phyloP scores from a whole-genome alignment of 2,113 vertebrate species.

The Kryptolebias marmoratus region DNA sequence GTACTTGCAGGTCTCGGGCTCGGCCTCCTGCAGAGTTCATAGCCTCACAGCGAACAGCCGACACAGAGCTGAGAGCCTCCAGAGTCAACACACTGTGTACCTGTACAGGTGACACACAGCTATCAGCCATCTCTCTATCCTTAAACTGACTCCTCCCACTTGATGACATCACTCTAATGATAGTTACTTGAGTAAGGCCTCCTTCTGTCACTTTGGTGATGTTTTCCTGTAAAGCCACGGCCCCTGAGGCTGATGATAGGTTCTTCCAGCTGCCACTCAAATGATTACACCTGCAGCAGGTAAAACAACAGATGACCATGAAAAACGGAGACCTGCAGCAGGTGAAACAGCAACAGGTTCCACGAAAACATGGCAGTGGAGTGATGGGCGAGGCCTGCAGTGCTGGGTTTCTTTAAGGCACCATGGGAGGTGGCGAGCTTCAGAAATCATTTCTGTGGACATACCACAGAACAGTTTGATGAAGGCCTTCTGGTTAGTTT shows the following conservation, averaged over 20 bases:
- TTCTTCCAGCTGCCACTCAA: constrained; percentile 68
- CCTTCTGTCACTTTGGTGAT: constrained; percentile 61
- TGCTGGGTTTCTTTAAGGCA: no score
- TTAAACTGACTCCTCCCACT: not conserved
- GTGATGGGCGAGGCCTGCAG: no score
- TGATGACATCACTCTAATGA: constrained; percentile 8
- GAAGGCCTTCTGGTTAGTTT: constrained; percentile 17
- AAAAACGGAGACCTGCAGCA: not conserved
- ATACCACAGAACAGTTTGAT: no score
- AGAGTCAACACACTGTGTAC: constrained; percentile 87
- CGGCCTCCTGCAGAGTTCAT: constrained; percentile 81
- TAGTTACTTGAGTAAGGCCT: constrained; percentile 54
- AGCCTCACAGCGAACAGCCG: constrained; percentile 85
- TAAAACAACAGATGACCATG: not conserved
- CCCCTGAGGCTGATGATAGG: constrained; percentile 40
- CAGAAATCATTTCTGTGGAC: no score
- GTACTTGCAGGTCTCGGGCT: constrained; percentile 85
- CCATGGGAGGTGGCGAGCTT: no score
- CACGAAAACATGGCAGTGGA: not conserved
- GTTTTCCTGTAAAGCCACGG: constrained; percentile 78
- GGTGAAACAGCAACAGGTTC: not conserved
- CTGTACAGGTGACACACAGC: constrained; percentile 47
- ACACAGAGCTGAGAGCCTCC: constrained; percentile 76
- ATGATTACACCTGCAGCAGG: constrained; percentile 70
- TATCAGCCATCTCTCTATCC: not conserved